phyloP scores from a whole-genome alignment of 2,888 invertebrate species.

The Plebejus anna region DNA sequence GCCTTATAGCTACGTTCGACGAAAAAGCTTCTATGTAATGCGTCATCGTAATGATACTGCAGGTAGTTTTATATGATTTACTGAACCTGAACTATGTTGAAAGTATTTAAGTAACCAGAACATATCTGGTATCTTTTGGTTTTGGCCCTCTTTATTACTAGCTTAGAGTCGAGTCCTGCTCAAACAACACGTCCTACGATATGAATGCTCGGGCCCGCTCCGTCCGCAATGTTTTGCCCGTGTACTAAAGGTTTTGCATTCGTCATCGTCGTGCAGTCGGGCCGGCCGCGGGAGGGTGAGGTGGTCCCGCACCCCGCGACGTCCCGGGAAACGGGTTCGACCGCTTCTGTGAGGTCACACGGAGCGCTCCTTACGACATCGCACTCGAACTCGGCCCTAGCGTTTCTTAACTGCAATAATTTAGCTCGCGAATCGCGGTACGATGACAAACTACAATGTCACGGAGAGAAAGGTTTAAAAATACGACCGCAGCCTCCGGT shows the following conservation, averaged over 20 bases:
- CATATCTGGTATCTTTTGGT: not conserved
- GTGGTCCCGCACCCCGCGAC: not conserved
- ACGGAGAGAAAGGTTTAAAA: slow-evolving; percentile 28
- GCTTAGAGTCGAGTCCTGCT: too few species aligned
- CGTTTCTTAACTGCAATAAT: slow-evolving; percentile 10
- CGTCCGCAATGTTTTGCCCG: not conserved
- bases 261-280: not conserved
- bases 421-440: slow-evolving; percentile 4
- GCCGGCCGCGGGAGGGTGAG: not conserved
- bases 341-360: slow-evolving; percentile 14
- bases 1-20: slow-evolving; percentile 6
- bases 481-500: not conserved
- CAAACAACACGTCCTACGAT: not conserved
- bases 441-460: slow-evolving; percentile 15
- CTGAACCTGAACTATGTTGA: not conserved
- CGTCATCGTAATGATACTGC: not conserved
- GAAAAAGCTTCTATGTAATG: slow-evolving; percentile 7
- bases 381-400: not conserved
- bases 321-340: slow-evolving; percentile 17
- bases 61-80: not conserved
- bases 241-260: not conserved
- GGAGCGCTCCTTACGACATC: slow-evolving; percentile 18
- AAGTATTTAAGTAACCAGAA: not conserved
- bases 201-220: not conserved
- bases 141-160: not conserved